Evolutionary conservation across 64 coral and sea anemone species (phyloP).

Genomic region (Dendronephthya gigantea): DNA sequence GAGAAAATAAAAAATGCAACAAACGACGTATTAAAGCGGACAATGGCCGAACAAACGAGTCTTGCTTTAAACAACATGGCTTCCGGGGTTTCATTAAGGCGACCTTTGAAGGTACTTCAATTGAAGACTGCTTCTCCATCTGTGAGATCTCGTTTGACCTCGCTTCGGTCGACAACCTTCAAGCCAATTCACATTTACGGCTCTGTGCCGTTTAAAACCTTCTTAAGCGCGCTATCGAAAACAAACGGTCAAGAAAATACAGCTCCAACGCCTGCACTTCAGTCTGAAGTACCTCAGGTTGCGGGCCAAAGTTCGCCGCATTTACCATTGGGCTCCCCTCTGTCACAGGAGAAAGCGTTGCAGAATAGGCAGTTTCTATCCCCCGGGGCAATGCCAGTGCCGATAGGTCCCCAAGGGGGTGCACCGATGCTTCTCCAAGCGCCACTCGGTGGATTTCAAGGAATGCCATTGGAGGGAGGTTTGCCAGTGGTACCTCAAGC

Average conservation of each 20-base stretch:
- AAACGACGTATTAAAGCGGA: neutral
- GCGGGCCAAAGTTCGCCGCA: neutral
- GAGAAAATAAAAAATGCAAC: neutral
- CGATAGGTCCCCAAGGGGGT: neutral
- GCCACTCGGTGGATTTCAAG: neutral
- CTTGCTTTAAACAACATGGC: neutral
- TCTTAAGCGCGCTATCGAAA: neutral
- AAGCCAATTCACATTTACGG: slow-evolving; percentile 18
- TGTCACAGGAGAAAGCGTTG: neutral
- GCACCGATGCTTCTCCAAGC: too few species aligned
- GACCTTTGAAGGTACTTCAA: neutral
- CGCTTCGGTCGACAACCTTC: neutral
- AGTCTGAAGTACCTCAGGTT: neutral
- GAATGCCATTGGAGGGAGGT: neutral
- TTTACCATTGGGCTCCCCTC: neutral
- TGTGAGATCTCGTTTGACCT: neutral
- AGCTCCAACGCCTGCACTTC: neutral
- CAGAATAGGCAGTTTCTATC: neutral
- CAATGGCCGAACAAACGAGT: neutral
- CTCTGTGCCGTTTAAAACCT: neutral
- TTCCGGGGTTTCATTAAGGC: neutral
- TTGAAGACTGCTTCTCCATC: neutral
- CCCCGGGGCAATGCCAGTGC: neutral
- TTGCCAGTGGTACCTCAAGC: neutral
- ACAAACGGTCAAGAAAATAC: neutral